Conservation (phyloP, 2,888 invertebrate species). For the Erebia epiphron region DNA sequence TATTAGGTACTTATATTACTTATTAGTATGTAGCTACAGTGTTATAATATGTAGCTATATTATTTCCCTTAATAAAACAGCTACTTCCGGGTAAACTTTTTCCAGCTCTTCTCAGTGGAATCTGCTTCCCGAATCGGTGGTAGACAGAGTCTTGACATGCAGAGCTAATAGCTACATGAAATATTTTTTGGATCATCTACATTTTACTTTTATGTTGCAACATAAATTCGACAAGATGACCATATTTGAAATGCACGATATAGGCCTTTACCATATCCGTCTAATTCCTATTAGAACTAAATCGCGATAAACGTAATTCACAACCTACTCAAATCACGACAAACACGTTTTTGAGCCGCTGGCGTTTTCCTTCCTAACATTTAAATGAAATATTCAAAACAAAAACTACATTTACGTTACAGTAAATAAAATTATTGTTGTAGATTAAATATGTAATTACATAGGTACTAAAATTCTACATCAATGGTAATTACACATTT, state of each 20-base stretch:
- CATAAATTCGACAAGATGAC: not conserved
- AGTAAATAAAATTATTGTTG: not conserved
- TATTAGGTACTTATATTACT: no score
- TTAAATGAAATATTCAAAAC: no score
- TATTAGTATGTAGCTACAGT: no score
- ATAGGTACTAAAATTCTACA: no score
- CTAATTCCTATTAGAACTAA: not conserved
- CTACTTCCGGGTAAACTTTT: not conserved
- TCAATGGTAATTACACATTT: no score
- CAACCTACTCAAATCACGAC: not conserved
- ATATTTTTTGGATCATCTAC: not conserved
- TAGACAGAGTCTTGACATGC: no score
- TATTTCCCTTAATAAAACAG: not conserved
- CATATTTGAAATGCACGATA: not conserved
- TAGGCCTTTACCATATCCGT: conserved; percentile 1
- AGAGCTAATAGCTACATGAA: no score
- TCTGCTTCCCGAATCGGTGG: no score
- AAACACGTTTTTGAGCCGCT: not conserved
- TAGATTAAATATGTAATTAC: not conserved
- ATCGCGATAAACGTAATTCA: not conserved
- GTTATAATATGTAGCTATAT: no score
- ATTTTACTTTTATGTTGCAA: not conserved
- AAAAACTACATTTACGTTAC: not conserved
- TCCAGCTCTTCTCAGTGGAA: not conserved
- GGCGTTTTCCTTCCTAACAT: no score